Evolutionary conservation across 2,888 invertebrate genomes (phyloP).

Genomic region (Thecophora atra): DNA sequence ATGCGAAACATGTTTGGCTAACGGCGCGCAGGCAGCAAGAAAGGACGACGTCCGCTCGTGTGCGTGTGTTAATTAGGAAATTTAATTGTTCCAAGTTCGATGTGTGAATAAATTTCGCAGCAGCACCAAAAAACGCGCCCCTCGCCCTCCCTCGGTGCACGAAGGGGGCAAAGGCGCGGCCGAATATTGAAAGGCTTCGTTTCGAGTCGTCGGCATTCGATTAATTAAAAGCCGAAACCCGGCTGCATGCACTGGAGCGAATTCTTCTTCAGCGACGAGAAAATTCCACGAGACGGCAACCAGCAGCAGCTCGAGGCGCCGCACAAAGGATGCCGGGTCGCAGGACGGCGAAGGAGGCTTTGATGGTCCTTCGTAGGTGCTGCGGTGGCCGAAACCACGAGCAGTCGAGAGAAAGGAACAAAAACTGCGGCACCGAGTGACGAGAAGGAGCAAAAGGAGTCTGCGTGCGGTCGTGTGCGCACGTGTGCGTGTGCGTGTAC

Average conservation of each 20-base stretch:
- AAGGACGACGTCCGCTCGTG: constrained; percentile 6
- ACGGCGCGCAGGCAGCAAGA: constrained; percentile 35
- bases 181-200: constrained; percentile 5
- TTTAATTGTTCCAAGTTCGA: constrained; percentile 56
- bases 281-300: constrained; percentile 13
- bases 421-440: neutral
- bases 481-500: neutral
- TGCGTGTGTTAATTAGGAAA: constrained; percentile 55
- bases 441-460: neutral
- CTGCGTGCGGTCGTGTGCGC: neutral
- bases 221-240: constrained; percentile 22
- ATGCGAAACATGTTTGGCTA: constrained; percentile 42
- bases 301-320: neutral
- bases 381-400: too few relatives aligned
- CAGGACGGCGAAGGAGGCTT: neutral
- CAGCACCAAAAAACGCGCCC: neutral
- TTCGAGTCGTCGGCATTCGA: constrained; percentile 21
- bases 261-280: constrained; percentile 1
- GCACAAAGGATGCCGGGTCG: constrained; percentile 4
- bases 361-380: too few relatives aligned
- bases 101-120: constrained; percentile 25
- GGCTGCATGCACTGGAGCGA: neutral
- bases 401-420: neutral
- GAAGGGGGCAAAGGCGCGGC: neutral
- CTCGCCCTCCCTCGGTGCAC: neutral